Conservation (phyloP, 2,797 vertebrate species). For the Trichosurus vulpecula region DNA sequence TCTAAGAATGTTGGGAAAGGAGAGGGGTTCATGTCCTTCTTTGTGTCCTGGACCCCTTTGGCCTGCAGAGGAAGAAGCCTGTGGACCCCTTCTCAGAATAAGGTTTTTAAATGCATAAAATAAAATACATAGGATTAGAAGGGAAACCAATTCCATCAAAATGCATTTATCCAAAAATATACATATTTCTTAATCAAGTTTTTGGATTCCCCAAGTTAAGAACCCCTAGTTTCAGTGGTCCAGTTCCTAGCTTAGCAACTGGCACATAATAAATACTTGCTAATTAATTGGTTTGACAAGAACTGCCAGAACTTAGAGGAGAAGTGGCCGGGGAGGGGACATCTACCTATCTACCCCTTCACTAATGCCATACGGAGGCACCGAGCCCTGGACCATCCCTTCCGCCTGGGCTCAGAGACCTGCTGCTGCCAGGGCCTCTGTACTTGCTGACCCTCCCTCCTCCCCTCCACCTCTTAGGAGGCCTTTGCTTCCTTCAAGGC, state of each 20-base stretch:
- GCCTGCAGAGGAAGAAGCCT: not conserved
- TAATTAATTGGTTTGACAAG: not conserved
- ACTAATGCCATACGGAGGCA: not conserved
- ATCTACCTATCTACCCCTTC: accelerated
- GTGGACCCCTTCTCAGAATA: not conserved
- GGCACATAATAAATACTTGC: not conserved
- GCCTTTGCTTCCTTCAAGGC: no score
- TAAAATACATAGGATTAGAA: not conserved
- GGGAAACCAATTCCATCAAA: not conserved
- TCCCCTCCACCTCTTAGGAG: no score
- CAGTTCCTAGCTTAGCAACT: not conserved
- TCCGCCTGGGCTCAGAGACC: not conserved
- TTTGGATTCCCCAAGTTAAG: not conserved
- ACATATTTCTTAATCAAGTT: not conserved
- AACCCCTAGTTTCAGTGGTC: not conserved
- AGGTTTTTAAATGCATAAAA: not conserved
- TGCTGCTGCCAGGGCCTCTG: not conserved
- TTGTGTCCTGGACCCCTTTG: not conserved
- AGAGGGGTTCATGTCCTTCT: not conserved
- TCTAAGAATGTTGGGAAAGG: not conserved
- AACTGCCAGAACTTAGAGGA: not conserved
- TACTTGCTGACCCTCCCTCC: not conserved
- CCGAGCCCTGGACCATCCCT: not conserved
- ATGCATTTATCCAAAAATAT: not conserved
- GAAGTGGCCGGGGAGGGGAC: no score